Percentiles rank a stretch among this genome's conserved stretches.
Conservation (phyloP, 2,113 vertebrate species). For the Melanocharis versteri region DNA sequence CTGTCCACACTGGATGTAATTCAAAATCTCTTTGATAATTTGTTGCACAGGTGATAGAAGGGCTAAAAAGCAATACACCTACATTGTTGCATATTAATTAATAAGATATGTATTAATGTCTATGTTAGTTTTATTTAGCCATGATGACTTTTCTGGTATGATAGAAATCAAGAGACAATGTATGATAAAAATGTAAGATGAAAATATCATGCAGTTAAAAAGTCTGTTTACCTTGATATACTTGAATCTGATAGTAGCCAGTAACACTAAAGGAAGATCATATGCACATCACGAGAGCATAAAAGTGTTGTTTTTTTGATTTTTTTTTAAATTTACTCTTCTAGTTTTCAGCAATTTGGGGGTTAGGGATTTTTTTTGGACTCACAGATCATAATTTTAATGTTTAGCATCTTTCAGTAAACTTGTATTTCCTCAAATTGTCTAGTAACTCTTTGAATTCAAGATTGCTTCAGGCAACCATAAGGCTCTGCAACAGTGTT, state of each 20-base stretch:
- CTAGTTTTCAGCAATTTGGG: not conserved
- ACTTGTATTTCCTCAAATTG: not conserved
- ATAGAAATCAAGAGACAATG: not conserved
- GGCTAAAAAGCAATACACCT: not conserved
- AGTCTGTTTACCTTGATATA: not conserved
- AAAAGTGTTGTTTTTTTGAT: accelerated
- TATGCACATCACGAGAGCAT: not conserved
- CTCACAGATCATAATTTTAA: not conserved
- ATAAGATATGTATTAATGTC: too few species aligned
- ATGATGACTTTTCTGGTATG: not conserved
- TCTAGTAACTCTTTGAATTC: not conserved
- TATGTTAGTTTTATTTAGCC: not conserved
- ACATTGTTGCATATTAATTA: not conserved
- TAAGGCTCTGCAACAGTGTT: not conserved
- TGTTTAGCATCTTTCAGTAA: not conserved
- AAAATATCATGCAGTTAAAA: not conserved
- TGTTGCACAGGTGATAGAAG: not conserved
- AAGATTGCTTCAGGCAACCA: not conserved
- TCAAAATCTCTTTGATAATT: not conserved
- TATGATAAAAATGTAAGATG: not conserved
- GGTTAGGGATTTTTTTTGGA: accelerated
- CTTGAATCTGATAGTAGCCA: not conserved
- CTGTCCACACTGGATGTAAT: not conserved
- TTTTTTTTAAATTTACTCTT: not conserved
- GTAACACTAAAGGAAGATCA: not conserved